Evolutionary conservation across 1,140 invertebrate species (phyloP), one percentile per base, ranked within the genome.

Genomic region (Patella vulgata): DNA sequence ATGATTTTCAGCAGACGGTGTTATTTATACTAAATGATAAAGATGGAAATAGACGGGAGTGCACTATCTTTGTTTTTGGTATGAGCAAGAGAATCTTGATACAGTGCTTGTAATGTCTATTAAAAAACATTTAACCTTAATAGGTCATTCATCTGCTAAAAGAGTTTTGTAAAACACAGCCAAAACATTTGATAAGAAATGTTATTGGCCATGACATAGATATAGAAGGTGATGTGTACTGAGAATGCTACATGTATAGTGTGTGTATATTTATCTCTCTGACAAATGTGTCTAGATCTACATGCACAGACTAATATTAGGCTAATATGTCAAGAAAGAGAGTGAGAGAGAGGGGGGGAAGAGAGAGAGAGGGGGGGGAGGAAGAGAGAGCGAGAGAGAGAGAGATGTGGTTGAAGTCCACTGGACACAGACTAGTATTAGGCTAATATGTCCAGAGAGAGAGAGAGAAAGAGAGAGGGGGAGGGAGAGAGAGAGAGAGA

Each of bases 181-280:
- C 6, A 43, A 28, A 14, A 59, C 43, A 47, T 28, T 23, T 27
- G 31, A 36, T 43, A 11, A 57, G 23, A 57, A 23, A 57, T 17
- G 44, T 23, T 14, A 25, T 23, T 25, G n/a, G 31, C 50, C 6
- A 31, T 8, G 14, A 3, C 21, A 25, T 27, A 19, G 9, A 21
- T 1, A 23, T 12, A 9, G 30, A 5, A 51, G 21, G 28, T 27
- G 5, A 21, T 5, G 14, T n/a, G n/a, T 36, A 54, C n/a, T 2
- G 33, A 55, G 23, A 21, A 55, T 17, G 9, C 17, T 36, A 2
- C 52, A 55, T 36, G 11, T n/a, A 39, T 6, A 17, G 14, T 12
- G 39, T 30, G 40, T 28, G 5, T 11, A 12, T 27, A 28, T 28
- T 5, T 25, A 43, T 27, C 33, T 23, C 11, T 57, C 12, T 43